Evolutionary conservation across 2,888 invertebrate species (phyloP), one percentile per base, ranked within the genome.

Genomic region (Linnaemya vulpina): DNA sequence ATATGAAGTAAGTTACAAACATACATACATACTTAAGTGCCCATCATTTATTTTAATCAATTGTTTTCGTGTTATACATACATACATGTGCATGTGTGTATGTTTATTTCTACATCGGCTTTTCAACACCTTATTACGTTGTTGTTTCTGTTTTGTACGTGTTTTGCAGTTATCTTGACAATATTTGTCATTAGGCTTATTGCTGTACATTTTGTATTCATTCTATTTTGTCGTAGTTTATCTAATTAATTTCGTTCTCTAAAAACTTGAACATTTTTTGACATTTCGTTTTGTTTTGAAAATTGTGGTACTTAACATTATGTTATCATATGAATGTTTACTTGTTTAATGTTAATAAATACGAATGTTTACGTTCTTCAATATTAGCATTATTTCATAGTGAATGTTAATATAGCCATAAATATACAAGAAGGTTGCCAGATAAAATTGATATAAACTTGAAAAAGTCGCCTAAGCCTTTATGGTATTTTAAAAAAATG

Each of bases 1-100:
- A 17, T 71, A 90, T 65, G 88, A 90, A 86, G 92, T 92, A 89
- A 87, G 88, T 86, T 86, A 86, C 71, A 77, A 46, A 30, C 11
- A n/a, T 62, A 35, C 13, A 40, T 49, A 46, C 13, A 8, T 46
- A 46, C 3, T 1, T 38, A 68, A 13, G 13, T 46, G 1, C 46
- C 25, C 25, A 43, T 46, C 43, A 0, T 20, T 25, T 38, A 25
- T 49, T 62, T 55, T 38, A 20, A 20, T 35, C 8, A 49, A n/a
- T n/a, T 49, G n/a, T n/a, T n/a, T n/a, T n/a, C n/a, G n/a, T n/a
- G n/a, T n/a, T n/a, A n/a, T n/a, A 49, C 46, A 43, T 43, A 0
- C 46, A 49, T 49, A 49, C n/a, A 30, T 30, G 5, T 30, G 30
- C 5, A 30, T 30, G 30, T 30, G 2, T 30, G 30, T 30, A 30